phyloP scores from a whole-genome alignment of 2,113 vertebrate species.

The Gadus chalcogrammus region DNA sequence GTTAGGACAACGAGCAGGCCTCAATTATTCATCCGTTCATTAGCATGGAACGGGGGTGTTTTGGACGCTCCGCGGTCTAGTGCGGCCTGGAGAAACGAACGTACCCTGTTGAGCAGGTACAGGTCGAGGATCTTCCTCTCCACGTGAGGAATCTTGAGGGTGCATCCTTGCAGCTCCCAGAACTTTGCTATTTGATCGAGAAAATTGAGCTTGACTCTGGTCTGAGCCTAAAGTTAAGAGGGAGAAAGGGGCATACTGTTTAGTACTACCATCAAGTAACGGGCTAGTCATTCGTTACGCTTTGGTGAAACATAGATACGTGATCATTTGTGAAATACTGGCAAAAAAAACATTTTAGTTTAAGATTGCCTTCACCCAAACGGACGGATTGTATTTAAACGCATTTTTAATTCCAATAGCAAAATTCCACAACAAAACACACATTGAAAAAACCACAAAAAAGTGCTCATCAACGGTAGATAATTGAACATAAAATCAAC shows the following conservation, averaged over 20 bases:
- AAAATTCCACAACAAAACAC: neutral
- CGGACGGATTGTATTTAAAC: neutral
- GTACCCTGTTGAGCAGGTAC: conserved; percentile 92
- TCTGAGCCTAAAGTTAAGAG: conserved; percentile 82
- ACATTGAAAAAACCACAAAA: neutral
- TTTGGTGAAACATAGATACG: neutral
- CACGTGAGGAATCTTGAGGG: conserved; percentile 95
- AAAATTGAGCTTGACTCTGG: conserved; percentile 96
- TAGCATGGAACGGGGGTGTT: neutral
- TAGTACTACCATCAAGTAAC: neutral
- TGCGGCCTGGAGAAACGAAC: neutral
- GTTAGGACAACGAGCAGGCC: neutral
- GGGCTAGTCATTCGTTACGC: neutral
- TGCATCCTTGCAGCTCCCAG: conserved; percentile 97
- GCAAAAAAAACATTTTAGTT: neutral
- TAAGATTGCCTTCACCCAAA: neutral
- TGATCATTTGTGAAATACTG: neutral
- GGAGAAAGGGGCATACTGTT: neutral
- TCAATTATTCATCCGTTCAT: neutral
- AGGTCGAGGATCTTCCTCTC: conserved; percentile 96
- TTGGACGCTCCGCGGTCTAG: neutral
- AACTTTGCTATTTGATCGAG: conserved; percentile 98
- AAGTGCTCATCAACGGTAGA: neutral
- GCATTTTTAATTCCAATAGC: neutral
- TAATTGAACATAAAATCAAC: neutral